Evolutionary conservation across 35 echinoderm and acorn worm species (phyloP), one percentile per base, ranked within the genome.

Genomic region (Heliocidaris tuberculata): DNA sequence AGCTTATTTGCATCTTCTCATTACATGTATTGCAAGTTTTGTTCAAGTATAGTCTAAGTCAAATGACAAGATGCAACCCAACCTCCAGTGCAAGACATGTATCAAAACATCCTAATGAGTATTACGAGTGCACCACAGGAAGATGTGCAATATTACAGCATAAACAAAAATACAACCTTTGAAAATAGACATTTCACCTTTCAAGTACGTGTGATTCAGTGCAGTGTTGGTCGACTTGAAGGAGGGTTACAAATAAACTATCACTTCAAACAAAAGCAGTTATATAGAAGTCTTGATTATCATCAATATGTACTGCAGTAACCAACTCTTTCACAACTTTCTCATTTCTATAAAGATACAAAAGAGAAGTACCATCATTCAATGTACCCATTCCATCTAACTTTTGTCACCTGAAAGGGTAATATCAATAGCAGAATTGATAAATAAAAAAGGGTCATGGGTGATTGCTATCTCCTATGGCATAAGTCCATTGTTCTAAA

Each of bases 81-180:
- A 78, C 65, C 65, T 78, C 65, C 19, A 78, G 65, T 17, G 65
- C 65, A 93, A 93, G 50, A 59, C 91, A 59, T 59, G 89, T 31
- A 93, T 59, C 50, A 93, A 59, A 30, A 48, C 31, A 93, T 48
- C 47, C 91, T 93, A 93, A 49, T 31, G 91, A 27, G 27, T 30
- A 93, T 93, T 24, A 89, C 31, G 7, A 13, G 91, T 93, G 91
- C 48, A 93, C 48, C 47, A 49, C 31, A 93, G 50, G 30, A 93
- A 93, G 48, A 93, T 31, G 91, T 93, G 91, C 91, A 93, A 42
- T 89, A 48, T 15, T 89, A 89, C 87, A 89, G 87, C 65, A 78
- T 78, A 78, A 78, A 78, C 65, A 78, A 78, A 78, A 56, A 21
- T 78, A 27, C 65, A 78, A 78, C 65, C 19, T 78, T 78, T n/a